phyloP scores from a whole-genome alignment of 2,797 vertebrate genomes.

The Macropodus opercularis region DNA sequence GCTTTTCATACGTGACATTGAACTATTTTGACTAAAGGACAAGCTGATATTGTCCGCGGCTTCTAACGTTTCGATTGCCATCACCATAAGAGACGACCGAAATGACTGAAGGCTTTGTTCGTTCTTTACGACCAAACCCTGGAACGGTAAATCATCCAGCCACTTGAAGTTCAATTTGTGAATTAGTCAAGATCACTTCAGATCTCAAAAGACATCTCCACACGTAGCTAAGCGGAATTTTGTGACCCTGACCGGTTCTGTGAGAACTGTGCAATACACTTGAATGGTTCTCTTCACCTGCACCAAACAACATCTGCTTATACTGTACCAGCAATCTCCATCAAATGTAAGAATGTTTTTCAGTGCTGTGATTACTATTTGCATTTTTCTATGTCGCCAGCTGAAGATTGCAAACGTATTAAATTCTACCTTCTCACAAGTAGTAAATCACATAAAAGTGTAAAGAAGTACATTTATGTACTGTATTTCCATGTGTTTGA shows the following conservation, averaged over 20 bases:
- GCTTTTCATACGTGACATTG: slow-evolving; percentile 1
- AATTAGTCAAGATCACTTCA: slow-evolving; percentile 21
- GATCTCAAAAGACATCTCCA: slow-evolving; percentile 7
- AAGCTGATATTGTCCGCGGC: neutral
- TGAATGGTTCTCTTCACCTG: neutral
- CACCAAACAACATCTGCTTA: neutral
- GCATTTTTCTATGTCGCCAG: neutral
- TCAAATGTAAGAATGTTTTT: neutral
- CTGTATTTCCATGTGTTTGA: too few relatives aligned
- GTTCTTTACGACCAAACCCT: slow-evolving; percentile 3
- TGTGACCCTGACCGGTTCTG: neutral
- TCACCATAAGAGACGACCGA: neutral
- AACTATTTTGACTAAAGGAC: neutral
- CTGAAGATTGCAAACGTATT: too few relatives aligned
- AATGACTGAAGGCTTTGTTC: slow-evolving; percentile 6
- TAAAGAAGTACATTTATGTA: too few relatives aligned
- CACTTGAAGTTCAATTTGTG: slow-evolving; percentile 1
- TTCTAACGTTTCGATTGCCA: neutral
- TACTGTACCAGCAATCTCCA: too few relatives aligned
- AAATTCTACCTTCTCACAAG: too few relatives aligned
- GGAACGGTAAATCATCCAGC: slow-evolving; percentile 2
- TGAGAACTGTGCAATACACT: neutral
- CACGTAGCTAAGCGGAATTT: neutral
- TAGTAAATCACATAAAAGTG: too few relatives aligned
- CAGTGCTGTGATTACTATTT: too few relatives aligned